Evolutionary conservation across 2,888 invertebrate genomes (phyloP), one percentile per base, ranked within the genome.

Genomic region (Orthosia incerta): DNA sequence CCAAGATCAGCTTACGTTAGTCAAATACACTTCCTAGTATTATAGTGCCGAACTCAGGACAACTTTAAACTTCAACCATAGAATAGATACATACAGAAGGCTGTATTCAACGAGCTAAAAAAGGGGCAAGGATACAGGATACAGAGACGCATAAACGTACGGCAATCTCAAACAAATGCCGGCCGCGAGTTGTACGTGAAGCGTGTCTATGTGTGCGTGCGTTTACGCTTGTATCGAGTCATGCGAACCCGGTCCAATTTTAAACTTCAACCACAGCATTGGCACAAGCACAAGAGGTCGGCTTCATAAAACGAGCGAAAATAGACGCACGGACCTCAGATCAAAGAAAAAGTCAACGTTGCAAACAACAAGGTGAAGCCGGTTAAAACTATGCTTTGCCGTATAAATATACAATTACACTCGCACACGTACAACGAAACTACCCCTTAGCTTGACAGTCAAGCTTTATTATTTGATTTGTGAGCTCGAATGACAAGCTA

Each of bases 11-110:
- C 71, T 78, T 78, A 71, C 61, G 57, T 71, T 56, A 70, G 65
- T 78, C 74, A 79, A 84, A 84, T 74, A 79, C 66, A 72, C 74
- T 76, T 73, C 60, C 48, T 56, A 31, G 20, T 71, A 74, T 82
- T 61, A 74, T 76, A 71, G 15, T 45, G 13, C 60, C 57, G 20
- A 80, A 76, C 23, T 76, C 16, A 12, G 45, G 0, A 3, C 4
- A 68, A 84, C 57, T 74, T 55, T 39, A 71, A 75, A 78, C 62
- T 79, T 62, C 2, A 74, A 79, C 57, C 73, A 76, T 23, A 23
- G 15, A 55, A 7, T 48, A 76, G 13, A 26, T 20, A 2, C 0
- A 0, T 18, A 1, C 69, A 76, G 77, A 69, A 74, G 65, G 2
- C 9, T 53, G 9, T 2, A 5, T 20, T 9, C 0, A 16, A 12